Conservation (phyloP, 2,888 invertebrate species). For the Apamea monoglypha region DNA sequence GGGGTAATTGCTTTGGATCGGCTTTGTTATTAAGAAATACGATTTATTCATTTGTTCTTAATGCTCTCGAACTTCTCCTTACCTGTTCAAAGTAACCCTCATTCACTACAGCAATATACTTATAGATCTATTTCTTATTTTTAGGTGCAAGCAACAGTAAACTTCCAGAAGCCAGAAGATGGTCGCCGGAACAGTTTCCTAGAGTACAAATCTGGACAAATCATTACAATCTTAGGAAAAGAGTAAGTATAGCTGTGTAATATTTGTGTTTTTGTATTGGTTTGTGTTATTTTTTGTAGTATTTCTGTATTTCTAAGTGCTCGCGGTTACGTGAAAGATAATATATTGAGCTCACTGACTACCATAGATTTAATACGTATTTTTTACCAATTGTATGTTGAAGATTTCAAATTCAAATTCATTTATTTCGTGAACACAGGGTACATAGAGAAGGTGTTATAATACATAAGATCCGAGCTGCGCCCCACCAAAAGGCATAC, state of each 20-base stretch:
- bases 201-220: slow-evolving; percentile 96
- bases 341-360: neutral
- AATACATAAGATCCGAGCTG: too few species aligned
- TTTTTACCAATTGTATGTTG: too few species aligned
- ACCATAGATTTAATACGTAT: neutral
- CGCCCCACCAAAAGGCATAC: too few species aligned
- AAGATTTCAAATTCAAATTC: too few species aligned
- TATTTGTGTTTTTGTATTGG: neutral
- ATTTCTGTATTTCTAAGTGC: neutral
- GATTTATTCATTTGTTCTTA: neutral
- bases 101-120: neutral
- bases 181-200: slow-evolving; percentile 92
- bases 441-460: too few species aligned
- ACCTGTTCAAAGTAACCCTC: neutral
- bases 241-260: slow-evolving; percentile 78
- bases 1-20: neutral
- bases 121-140: neutral
- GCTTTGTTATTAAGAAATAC: neutral
- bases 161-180: slow-evolving; percentile 85
- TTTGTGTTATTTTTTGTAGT: neutral
- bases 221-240: slow-evolving; percentile 95
- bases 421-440: too few species aligned
- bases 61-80: neutral
- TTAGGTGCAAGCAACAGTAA: slow-evolving; percentile 93
- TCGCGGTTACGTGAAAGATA: neutral